phyloP scores from a whole-genome alignment of 2,797 vertebrate genomes.

The Emys orbicularis region DNA sequence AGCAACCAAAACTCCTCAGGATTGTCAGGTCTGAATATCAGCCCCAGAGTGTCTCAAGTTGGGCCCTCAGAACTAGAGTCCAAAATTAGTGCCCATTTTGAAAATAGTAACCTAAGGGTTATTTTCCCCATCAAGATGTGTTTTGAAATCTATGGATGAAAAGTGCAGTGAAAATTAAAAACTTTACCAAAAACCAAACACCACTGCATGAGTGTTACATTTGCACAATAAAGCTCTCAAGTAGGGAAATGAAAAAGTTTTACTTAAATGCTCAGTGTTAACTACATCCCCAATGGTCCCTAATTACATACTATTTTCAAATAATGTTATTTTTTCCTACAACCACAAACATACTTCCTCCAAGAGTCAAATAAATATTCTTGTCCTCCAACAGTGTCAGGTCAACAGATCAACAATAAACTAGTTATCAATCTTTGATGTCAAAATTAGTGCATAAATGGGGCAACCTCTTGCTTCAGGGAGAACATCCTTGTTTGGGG shows the following conservation, averaged over 20 bases:
- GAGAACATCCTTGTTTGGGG: neutral
- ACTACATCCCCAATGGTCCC: neutral
- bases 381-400: neutral
- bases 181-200: no score
- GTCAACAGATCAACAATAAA: neutral
- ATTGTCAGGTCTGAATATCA: no score
- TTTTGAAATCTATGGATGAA: no score
- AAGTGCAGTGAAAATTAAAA: no score
- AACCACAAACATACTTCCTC: neutral
- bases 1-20: no score
- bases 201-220: no score
- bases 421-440: neutral
- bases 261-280: no score
- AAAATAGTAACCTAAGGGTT: no score
- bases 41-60: no score
- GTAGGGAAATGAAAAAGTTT: neutral
- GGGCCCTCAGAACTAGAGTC: no score
- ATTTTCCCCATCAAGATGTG: no score
- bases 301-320: neutral
- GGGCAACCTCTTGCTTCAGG: neutral
- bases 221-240: neutral
- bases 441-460: neutral
- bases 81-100: no score
- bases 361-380: neutral
- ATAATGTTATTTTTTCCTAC: neutral